phyloP scores from a whole-genome alignment of 2,888 invertebrate species.

The Melangyna quadrimaculata region DNA sequence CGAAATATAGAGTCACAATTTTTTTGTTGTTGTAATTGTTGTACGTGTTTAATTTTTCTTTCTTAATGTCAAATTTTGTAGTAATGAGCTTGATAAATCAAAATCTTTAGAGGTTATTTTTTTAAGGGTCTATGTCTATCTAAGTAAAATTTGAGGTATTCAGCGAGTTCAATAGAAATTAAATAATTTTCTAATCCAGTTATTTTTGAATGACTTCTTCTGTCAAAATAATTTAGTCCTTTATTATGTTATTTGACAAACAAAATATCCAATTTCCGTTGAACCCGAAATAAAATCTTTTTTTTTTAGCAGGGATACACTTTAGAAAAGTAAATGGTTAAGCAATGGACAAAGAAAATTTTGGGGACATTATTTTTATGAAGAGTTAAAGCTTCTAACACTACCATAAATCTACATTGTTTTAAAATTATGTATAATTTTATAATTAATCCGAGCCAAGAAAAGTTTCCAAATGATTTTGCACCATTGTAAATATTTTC shows the following conservation, averaged over 20 bases:
- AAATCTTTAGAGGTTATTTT: slow-evolving; percentile 11
- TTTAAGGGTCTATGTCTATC: slow-evolving; percentile 32
- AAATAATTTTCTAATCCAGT: not conserved
- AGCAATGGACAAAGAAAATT: slow-evolving; percentile 50
- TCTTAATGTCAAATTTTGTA: slow-evolving; percentile 56
- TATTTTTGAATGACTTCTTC: not conserved
- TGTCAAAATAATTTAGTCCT: not conserved
- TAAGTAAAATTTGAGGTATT: slow-evolving; percentile 29
- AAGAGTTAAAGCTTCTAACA: slow-evolving; percentile 28
- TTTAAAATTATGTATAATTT: too few species aligned
- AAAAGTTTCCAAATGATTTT: too few species aligned
- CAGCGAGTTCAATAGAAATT: not conserved
- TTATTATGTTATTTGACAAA: too few species aligned
- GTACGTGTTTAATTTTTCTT: slow-evolving; percentile 45
- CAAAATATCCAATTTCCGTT: not conserved
- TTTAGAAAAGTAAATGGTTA: slow-evolving; percentile 37
- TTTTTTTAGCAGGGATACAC: slow-evolving; percentile 45
- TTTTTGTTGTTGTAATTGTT: slow-evolving; percentile 45
- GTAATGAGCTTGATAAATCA: slow-evolving; percentile 36
- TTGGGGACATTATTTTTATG: slow-evolving; percentile 4
- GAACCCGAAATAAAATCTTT: not conserved
- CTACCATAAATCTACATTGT: slow-evolving; percentile 56
- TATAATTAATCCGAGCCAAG: not conserved
- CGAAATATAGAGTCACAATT: slow-evolving; percentile 55
- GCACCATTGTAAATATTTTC: too few species aligned